A percentile compares a stretch with the other conserved stretches of the same genome.
These are phyloP conservation scores for Nomada lathburiana DNA, from an alignment of 2,888 invertebrate genomes.

Conservation along the genomic window DNA sequence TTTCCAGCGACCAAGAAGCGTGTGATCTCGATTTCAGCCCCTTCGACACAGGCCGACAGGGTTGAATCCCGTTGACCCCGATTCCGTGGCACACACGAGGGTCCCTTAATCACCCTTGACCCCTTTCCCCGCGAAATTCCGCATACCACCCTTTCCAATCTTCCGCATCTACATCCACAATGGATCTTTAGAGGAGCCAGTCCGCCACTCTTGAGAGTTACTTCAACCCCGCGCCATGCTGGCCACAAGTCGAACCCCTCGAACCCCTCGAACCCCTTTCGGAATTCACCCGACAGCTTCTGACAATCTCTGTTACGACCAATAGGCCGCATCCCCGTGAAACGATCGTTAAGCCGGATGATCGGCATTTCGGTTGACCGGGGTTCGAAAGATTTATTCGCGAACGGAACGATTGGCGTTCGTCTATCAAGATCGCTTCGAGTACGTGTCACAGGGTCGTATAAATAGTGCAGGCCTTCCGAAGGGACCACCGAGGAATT, in stretches of 20 bases:
- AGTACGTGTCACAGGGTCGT: slow-evolving; percentile 6
- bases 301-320: neutral
- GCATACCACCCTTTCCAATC: slow-evolving; percentile 68
- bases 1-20: slow-evolving; percentile 45
- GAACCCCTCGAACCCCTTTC: slow-evolving; percentile 32
- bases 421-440: slow-evolving; percentile 2
- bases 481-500: neutral
- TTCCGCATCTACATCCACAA: slow-evolving; percentile 65
- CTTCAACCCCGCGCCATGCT: slow-evolving; percentile 11
- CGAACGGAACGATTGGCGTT: neutral
- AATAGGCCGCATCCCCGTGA: neutral
- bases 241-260: slow-evolving; percentile 20
- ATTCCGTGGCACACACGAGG: slow-evolving; percentile 59
- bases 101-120: slow-evolving; percentile 74
- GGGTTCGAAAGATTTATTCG: slow-evolving; percentile 22
- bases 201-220: slow-evolving; percentile 41
- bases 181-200: slow-evolving; percentile 56
- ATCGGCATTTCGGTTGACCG: slow-evolving; percentile 26
- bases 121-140: slow-evolving; percentile 64
- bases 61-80: slow-evolving; percentile 66
- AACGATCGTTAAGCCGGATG: slow-evolving; percentile 13
- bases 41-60: slow-evolving; percentile 14
- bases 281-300: slow-evolving; percentile 4
- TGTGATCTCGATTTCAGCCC: slow-evolving; percentile 35
- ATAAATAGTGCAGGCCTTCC: neutral